These are phyloP conservation scores for Drosophila seclusa DNA, from an alignment of 2,888 invertebrate species.

Conservation along the genomic window DNA sequence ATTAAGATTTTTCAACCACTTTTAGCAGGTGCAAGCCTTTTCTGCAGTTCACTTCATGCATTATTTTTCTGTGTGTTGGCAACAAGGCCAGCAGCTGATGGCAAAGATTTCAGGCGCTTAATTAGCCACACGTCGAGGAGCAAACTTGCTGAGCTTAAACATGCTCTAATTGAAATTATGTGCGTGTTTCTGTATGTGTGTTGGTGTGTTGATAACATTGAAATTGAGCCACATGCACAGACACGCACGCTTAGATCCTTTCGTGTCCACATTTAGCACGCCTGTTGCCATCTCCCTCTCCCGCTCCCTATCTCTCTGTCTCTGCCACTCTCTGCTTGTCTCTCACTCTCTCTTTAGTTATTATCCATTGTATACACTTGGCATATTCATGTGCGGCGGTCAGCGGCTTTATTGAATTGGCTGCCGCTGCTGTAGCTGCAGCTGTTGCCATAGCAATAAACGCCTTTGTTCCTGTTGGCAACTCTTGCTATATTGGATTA, in stretches of 20 bases:
- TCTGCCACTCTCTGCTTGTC: not conserved
- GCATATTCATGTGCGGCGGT: constrained; percentile 53
- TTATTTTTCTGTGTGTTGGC: not conserved
- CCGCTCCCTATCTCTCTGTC: not conserved
- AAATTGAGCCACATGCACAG: constrained; percentile 56
- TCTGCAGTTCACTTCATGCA: not conserved
- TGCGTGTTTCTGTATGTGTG: constrained; percentile 13
- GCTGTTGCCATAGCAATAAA: constrained; percentile 45
- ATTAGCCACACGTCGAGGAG: constrained; percentile 62
- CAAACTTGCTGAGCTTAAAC: constrained; percentile 40
- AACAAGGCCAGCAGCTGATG: constrained; percentile 7
- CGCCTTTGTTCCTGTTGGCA: constrained; percentile 11
- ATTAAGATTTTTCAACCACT: not conserved
- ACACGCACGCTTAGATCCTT: constrained; percentile 32
- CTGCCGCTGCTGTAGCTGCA: constrained; percentile 31
- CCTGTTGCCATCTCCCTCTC: not conserved
- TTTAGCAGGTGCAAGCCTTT: not conserved
- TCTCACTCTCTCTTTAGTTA: not conserved
- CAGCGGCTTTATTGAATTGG: constrained; percentile 68
- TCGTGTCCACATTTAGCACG: not conserved
- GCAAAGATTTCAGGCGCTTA: constrained; percentile 58
- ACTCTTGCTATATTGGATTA: constrained; percentile 30
- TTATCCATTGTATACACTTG: constrained; percentile 31
- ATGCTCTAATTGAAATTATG: constrained; percentile 69
- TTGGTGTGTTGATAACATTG: constrained; percentile 47